phyloP scores from a whole-genome alignment of 2,113 vertebrate species.

The Aegithalos caudatus region DNA sequence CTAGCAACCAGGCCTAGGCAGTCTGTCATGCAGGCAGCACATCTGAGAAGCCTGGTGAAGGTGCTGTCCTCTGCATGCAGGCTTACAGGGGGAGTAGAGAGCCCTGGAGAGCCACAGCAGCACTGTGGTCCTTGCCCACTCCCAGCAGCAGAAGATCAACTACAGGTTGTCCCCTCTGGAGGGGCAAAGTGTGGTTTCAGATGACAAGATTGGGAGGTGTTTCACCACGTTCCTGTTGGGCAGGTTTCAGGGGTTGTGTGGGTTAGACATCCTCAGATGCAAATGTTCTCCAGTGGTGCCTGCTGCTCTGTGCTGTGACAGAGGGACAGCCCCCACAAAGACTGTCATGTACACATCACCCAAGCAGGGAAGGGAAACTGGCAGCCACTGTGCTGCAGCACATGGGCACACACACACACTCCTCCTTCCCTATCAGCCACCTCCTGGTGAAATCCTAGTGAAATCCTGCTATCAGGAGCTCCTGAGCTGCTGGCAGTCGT shows the following conservation, averaged over 20 bases:
- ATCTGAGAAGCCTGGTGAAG: background rate
- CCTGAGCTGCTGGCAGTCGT: background rate
- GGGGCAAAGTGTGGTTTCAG: background rate
- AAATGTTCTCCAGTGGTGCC: background rate
- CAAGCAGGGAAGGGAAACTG: background rate
- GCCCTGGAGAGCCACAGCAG: background rate
- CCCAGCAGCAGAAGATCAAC: background rate
- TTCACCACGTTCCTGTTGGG: background rate
- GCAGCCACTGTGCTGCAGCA: background rate
- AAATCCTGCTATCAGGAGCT: background rate
- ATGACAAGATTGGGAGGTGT: background rate
- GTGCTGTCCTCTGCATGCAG: background rate
- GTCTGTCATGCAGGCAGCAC: background rate
- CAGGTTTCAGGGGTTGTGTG: slow-evolving; percentile 9
- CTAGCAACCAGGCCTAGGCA: background rate
- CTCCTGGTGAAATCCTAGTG: background rate
- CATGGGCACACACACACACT: background rate
- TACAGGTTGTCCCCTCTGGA: background rate
- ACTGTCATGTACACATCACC: background rate
- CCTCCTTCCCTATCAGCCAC: background rate
- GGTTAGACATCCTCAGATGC: background rate
- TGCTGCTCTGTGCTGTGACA: background rate
- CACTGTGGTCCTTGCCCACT: background rate
- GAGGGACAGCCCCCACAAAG: background rate
- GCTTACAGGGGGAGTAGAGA: background rate